phyloP scores from a whole-genome alignment of 2,888 invertebrate genomes.

The Parnassius glacialis region DNA sequence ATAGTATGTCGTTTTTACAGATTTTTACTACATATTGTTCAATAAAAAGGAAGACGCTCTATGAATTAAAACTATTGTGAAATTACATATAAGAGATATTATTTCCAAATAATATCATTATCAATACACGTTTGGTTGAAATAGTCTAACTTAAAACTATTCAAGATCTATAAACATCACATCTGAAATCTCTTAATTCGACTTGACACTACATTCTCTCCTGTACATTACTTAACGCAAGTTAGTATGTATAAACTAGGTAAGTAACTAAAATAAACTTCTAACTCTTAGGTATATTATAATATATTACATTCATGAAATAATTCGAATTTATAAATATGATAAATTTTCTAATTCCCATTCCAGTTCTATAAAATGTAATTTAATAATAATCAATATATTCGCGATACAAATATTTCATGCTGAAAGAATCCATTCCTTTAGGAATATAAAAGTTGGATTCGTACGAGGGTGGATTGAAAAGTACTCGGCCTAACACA shows the following conservation, averaged over 20 bases:
- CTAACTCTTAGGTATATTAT: slow-evolving; percentile 1
- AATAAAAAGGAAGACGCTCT: no score
- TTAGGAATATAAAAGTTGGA: slow-evolving; percentile 18
- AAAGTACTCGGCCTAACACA: no score
- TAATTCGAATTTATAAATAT: slow-evolving; percentile 15
- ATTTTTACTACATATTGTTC: no score
- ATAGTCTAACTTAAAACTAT: slow-evolving; percentile 3
- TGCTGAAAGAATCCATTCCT: slow-evolving; percentile 10
- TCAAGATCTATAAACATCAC: slow-evolving; percentile 38
- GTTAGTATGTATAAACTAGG: slow-evolving; percentile 33
- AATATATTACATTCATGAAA: slow-evolving; percentile 14
- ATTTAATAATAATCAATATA: slow-evolving; percentile 8
- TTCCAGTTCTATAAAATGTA: slow-evolving; percentile 4
- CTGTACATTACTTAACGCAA: slow-evolving; percentile 37
- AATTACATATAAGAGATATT: no score
- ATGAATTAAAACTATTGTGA: no score
- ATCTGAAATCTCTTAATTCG: slow-evolving; percentile 50
- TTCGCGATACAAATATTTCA: slow-evolving; percentile 1
- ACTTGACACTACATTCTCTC: slow-evolving; percentile 48
- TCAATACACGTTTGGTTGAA: background rate
- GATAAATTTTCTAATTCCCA: slow-evolving; percentile 8
- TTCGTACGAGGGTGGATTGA: no score
- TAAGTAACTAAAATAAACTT: slow-evolving; percentile 25
- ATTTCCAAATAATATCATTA: no score
- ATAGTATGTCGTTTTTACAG: no score